Percentiles rank a stretch among this genome's conserved stretches.
These are phyloP conservation scores for Periplaneta americana DNA, from an alignment of 1,140 invertebrate species.

Conservation along the genomic window DNA sequence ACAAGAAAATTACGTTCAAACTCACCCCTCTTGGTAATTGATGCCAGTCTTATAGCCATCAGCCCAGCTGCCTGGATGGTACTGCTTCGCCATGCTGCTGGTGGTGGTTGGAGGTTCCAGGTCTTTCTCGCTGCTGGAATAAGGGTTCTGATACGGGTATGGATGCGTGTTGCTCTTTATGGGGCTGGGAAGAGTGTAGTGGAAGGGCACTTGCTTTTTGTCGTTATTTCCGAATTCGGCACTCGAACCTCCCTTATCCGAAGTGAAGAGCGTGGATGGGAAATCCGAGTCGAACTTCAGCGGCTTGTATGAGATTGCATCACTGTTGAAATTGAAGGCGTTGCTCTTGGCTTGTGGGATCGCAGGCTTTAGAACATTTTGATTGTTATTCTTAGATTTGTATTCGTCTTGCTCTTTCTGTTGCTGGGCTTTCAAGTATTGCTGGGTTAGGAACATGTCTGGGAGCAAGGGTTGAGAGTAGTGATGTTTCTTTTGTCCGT, in stretches of 20 bases:
- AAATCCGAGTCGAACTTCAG: neutral
- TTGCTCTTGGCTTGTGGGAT: neutral
- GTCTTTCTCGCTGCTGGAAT: neutral
- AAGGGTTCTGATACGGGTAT: neutral
- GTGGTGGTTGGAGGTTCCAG: neutral
- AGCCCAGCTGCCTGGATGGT: neutral
- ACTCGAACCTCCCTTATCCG: neutral
- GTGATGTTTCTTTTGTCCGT: neutral
- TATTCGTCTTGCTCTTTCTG: neutral
- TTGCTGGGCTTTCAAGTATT: neutral
- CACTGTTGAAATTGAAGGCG: neutral
- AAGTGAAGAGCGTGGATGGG: neutral
- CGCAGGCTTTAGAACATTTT: neutral
- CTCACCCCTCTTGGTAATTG: neutral
- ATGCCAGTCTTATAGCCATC: neutral
- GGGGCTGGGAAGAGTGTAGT: neutral
- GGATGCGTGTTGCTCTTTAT: neutral
- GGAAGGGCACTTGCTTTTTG: neutral
- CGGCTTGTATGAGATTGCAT: neutral
- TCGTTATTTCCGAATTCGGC: neutral
- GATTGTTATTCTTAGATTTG: neutral
- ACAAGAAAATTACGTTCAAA: too few species aligned
- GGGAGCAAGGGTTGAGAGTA: neutral
- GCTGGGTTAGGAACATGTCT: neutral
- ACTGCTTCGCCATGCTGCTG: neutral